These are phyloP conservation scores for Coccyzus lansbergi DNA, from an alignment of 2,797 vertebrate species.

Conservation along the genomic window DNA sequence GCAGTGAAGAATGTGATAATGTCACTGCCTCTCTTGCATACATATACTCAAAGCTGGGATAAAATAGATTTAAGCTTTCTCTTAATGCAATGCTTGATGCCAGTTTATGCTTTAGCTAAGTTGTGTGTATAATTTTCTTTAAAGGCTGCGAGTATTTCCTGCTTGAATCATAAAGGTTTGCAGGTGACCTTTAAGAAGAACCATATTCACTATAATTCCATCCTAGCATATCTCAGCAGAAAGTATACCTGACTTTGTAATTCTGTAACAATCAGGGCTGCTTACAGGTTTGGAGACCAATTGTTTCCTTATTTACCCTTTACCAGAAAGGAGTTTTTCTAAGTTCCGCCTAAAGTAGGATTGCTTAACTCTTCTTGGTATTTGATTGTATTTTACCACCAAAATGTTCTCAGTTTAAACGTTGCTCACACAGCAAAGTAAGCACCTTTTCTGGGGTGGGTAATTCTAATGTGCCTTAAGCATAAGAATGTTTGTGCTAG, in stretches of 20 bases:
- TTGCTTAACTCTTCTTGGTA: neutral
- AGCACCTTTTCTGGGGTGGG: neutral
- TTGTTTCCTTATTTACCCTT: neutral
- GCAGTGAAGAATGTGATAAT: neutral
- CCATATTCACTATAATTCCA: neutral
- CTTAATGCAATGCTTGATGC: neutral
- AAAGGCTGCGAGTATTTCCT: neutral
- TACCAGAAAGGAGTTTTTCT: neutral
- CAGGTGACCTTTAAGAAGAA: neutral
- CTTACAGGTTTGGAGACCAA: neutral
- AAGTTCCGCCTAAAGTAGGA: neutral
- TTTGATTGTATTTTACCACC: neutral
- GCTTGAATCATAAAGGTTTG: neutral
- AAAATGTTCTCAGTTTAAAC: neutral
- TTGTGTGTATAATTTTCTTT: neutral
- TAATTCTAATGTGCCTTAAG: neutral
- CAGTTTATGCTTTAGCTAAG: neutral
- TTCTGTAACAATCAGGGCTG: fast-evolving
- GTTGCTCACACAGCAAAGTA: neutral
- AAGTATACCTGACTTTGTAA: neutral
- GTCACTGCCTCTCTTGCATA: neutral
- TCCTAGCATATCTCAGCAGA: neutral
- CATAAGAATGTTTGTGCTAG: neutral
- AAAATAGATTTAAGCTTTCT: neutral
- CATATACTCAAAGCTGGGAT: neutral